Evolutionary conservation across 2,888 invertebrate genomes (phyloP), one percentile per base, ranked within the genome.

Genomic region (Dynastes tityus): DNA sequence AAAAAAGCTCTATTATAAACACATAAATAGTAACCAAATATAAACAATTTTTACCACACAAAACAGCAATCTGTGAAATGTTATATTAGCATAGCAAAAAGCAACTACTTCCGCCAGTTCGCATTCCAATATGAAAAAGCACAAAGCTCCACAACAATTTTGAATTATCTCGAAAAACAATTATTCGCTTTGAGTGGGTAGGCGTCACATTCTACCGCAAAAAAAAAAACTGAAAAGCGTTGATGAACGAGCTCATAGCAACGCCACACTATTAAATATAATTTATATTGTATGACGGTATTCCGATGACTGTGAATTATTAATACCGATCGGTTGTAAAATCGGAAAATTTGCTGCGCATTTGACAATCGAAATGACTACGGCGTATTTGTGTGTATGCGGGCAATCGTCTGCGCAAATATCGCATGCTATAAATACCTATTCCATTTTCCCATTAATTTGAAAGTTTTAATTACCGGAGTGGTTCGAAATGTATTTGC

Each of bases 401-500:
- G 67, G 27, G 45, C 76, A 67, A 58, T 40, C 40, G n/a, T 11
- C 22, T 55, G 61, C 16, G 8, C 53, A 64, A 76, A 76, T 67
- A 76, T 76, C 76, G 40, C 29, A 45, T 40, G 55, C 76, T 45
- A 76, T 55, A 81, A 80, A 79, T 75, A 77, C 80, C 77, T 77
- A 79, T 80, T 77, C 80, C 81, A 78, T 76, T 80, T 79, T 79
- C 55, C 55, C 80, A 80, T 80, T 81, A 81, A 81, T 81, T 80
- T 78, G 78, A 81, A 81, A 81, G 79, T 81, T 81, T 81, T 81
- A 81, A 81, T 81, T 80, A 80, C 79, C 76, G 76, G 76, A 79
- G 81, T 76, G 73, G 75, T 71, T 45, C 67, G 76, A 68, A 76
- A 80, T 79, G 78, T 80, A 81, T 80, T 81, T 81, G 80, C 78